These are phyloP conservation scores for Papilio polytes DNA, from an alignment of 1,140 invertebrate genomes.

Conservation along the genomic window DNA sequence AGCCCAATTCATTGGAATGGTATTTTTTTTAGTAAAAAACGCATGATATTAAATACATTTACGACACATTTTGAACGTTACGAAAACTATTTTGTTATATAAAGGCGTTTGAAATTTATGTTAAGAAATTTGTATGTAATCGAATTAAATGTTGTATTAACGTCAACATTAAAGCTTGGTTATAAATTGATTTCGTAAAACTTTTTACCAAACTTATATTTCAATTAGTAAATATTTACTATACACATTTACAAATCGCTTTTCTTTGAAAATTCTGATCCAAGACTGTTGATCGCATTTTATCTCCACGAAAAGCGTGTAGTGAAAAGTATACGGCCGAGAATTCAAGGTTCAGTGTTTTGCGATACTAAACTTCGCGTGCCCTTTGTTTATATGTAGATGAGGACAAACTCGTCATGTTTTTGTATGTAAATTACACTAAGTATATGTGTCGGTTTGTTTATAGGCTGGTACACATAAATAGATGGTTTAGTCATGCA, in stretches of 20 bases:
- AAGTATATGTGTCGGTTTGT: constrained; percentile 41
- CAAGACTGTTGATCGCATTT: background rate
- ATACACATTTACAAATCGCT: background rate
- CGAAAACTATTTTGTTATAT: background rate
- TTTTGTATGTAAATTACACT: constrained; percentile 57
- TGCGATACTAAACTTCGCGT: constrained; percentile 48
- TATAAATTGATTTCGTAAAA: background rate
- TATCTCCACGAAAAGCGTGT: background rate
- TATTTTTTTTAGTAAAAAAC: background rate
- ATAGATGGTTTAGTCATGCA: constrained; percentile 29
- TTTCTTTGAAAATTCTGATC: background rate
- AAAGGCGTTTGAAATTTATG: background rate
- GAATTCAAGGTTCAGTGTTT: constrained; percentile 47
- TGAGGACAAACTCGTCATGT: constrained; percentile 52
- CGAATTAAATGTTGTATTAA: background rate
- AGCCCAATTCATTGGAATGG: background rate
- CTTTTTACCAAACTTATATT: too few species aligned
- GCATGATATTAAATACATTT: background rate
- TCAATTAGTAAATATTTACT: background rate
- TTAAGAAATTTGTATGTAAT: background rate
- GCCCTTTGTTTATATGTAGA: constrained; percentile 58
- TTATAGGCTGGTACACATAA: constrained; percentile 24
- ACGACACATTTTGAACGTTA: background rate
- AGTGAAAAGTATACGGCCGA: background rate
- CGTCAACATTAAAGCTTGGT: background rate